Conservation (phyloP, 2,888 invertebrate genomes). For the Drosophila subquinaria region DNA sequence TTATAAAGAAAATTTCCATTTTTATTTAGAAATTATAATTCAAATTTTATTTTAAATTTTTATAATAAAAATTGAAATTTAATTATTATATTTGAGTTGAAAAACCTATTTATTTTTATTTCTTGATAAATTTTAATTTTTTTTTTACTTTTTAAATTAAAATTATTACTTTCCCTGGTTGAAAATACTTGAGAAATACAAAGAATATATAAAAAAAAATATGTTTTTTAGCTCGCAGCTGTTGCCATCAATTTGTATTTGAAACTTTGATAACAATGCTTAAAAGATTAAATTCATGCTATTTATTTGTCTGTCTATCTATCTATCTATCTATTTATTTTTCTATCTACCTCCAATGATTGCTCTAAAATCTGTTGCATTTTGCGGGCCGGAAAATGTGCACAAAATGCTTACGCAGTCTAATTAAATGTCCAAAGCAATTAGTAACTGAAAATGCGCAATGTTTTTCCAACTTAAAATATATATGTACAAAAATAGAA, state of each 20-base stretch:
- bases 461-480: conserved; percentile 56
- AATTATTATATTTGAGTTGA: not conserved
- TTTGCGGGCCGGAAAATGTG: not conserved
- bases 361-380: not conserved
- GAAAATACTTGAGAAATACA: not conserved
- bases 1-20: no score
- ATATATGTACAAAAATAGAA: conserved; percentile 48
- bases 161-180: not conserved
- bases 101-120: not conserved
- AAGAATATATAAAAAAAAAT: not conserved
- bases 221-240: conserved; percentile 16
- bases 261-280: not conserved
- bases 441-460: conserved; percentile 56
- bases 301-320: no score
- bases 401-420: conserved; percentile 36
- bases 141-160: no score
- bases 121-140: no score
- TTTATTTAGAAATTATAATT: no score
- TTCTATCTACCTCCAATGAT: not conserved
- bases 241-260: conserved; percentile 33
- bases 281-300: not conserved
- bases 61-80: not conserved
- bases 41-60: not conserved
- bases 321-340: no score
- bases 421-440: conserved; percentile 62